These are phyloP conservation scores for Suricata suricatta DNA, from an alignment of 2,113 vertebrate species.

Conservation along the genomic window DNA sequence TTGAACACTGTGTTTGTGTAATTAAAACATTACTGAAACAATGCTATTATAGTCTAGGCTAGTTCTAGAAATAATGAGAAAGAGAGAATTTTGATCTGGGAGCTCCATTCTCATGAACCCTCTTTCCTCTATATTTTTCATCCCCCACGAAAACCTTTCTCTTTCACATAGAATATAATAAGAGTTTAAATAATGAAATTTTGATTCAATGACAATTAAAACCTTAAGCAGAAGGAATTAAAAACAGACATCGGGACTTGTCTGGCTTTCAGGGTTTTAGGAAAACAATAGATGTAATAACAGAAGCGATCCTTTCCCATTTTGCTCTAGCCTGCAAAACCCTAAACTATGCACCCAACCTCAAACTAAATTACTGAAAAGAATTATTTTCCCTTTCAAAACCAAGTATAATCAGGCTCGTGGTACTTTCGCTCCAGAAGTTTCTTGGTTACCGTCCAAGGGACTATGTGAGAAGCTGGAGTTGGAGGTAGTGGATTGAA, in stretches of 20 bases:
- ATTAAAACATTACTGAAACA: conserved; percentile 30
- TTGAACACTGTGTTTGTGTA: background rate
- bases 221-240: background rate
- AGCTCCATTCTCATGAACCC: background rate
- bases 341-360: background rate
- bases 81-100: background rate
- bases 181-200: background rate
- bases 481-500: background rate
- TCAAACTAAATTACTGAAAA: conserved; percentile 23
- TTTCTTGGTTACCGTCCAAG: background rate
- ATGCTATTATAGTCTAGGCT: background rate
- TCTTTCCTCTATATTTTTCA: background rate
- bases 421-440: background rate
- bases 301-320: background rate
- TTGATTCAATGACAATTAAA: conserved; percentile 50
- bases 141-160: background rate
- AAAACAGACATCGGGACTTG: background rate
- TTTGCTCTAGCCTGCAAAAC: background rate
- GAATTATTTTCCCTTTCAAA: background rate
- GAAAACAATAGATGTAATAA: background rate
- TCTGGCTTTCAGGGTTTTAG: background rate
- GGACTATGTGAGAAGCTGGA: background rate
- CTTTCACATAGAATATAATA: background rate
- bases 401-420: background rate
- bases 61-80: conserved; percentile 6